Conservation (phyloP, 2,113 vertebrate genomes). For the Rhizomys pruinosus region DNA sequence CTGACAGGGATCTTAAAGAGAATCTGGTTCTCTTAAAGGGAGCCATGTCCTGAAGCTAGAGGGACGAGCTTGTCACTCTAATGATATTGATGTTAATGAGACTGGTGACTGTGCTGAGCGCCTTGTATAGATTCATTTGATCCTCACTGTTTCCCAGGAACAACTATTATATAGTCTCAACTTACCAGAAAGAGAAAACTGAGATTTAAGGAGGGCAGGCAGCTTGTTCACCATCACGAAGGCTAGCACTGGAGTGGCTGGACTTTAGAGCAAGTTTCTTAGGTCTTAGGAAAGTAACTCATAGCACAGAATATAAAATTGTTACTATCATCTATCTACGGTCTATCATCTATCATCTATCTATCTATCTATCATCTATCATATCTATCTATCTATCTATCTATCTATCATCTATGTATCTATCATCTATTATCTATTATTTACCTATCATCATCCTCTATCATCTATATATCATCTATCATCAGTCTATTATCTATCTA, state of each 20-base stretch:
- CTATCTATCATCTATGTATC: background rate
- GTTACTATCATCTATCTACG: background rate
- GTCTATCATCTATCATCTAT: background rate
- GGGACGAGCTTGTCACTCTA: background rate
- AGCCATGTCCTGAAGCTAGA: background rate
- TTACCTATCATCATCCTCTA: too few species aligned
- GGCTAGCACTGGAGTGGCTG: background rate
- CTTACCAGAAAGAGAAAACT: background rate
- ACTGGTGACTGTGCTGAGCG: background rate
- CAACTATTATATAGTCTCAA: background rate
- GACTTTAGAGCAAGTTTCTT: background rate
- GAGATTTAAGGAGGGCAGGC: background rate
- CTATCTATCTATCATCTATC: background rate
- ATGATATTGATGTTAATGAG: background rate
- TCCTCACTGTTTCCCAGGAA: background rate
- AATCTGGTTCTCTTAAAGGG: slow-evolving; percentile 29
- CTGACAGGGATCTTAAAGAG: background rate
- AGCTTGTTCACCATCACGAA: background rate
- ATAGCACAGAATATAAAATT: background rate
- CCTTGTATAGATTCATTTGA: background rate
- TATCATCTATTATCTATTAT: background rate
- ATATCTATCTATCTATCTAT: background rate
- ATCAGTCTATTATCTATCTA: background rate
- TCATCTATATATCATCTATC: background rate
- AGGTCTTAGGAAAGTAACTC: background rate